Evolutionary conservation across 2,113 vertebrate genomes (phyloP).

Genomic region (Prionailurus bengalensis): DNA sequence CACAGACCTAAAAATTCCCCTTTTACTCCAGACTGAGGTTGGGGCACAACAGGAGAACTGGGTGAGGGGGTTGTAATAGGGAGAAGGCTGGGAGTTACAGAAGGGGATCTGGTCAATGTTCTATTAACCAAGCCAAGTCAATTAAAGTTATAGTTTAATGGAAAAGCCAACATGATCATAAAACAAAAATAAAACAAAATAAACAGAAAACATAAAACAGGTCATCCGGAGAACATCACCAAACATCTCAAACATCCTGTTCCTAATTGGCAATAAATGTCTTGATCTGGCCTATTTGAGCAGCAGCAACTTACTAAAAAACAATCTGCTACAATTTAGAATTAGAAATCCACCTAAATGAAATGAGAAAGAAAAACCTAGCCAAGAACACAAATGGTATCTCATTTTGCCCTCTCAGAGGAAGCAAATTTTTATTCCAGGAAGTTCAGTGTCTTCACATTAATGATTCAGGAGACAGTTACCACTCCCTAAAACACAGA

Average conservation of each 20-base stretch:
- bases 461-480: constrained; percentile 36
- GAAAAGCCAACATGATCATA: constrained; percentile 83
- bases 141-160: constrained; percentile 81
- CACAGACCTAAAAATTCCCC: not conserved
- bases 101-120: constrained; percentile 72
- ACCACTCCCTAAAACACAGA: not conserved
- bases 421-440: constrained; percentile 34
- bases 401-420: constrained; percentile 11
- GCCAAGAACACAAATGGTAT: constrained; percentile 56
- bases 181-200: constrained; percentile 80
- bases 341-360: constrained; percentile 60
- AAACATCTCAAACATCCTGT: constrained; percentile 83
- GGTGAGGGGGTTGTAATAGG: not conserved
- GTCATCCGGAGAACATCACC: constrained; percentile 81
- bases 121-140: constrained; percentile 78
- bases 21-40: not conserved
- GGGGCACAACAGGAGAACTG: not conserved
- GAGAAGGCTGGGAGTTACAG: not conserved
- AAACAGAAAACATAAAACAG: constrained; percentile 71
- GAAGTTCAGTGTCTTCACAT: constrained; percentile 31
- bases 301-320: constrained; percentile 67
- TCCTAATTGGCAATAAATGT: constrained; percentile 85
- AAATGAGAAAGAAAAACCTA: constrained; percentile 34
- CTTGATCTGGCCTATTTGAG: constrained; percentile 76
- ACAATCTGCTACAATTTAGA: constrained; percentile 62